Conservation (phyloP, 2,888 invertebrate species). For the Cephus sareptanus region DNA sequence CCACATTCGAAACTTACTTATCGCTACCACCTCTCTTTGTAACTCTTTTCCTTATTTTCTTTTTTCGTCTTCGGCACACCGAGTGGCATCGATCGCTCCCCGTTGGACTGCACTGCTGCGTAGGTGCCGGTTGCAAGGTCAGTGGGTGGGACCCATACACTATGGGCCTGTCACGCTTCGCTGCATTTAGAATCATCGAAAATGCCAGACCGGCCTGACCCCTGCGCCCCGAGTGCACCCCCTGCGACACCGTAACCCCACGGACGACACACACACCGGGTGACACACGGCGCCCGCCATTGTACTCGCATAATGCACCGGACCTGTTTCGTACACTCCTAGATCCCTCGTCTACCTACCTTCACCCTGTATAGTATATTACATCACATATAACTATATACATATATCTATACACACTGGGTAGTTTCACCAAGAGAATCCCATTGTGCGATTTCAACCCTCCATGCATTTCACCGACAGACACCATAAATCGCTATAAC, state of each 20-base stretch:
- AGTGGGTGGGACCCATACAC: neutral
- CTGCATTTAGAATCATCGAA: neutral
- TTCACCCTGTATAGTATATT: neutral
- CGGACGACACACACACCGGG: constrained; percentile 32
- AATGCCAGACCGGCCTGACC: constrained; percentile 10
- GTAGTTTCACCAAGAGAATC: too few species aligned
- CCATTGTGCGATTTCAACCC: too few species aligned
- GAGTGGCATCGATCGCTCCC: neutral
- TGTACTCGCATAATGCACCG: constrained; percentile 52
- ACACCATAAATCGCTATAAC: too few species aligned
- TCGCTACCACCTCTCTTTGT: neutral
- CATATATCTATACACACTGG: too few species aligned
- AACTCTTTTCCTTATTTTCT: neutral
- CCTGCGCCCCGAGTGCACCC: neutral
- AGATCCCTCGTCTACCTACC: constrained; percentile 30
- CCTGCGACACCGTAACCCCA: constrained; percentile 4
- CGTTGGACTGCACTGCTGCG: neutral
- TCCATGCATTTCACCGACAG: too few species aligned
- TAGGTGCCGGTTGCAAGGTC: neutral
- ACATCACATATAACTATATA: too few species aligned
- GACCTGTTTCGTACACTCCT: constrained; percentile 58
- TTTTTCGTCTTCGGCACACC: neutral
- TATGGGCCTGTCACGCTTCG: neutral
- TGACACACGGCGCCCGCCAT: constrained; percentile 45
- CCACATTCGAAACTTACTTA: neutral